Conservation (phyloP, 2,888 invertebrate genomes). For the Crematogaster levior region DNA sequence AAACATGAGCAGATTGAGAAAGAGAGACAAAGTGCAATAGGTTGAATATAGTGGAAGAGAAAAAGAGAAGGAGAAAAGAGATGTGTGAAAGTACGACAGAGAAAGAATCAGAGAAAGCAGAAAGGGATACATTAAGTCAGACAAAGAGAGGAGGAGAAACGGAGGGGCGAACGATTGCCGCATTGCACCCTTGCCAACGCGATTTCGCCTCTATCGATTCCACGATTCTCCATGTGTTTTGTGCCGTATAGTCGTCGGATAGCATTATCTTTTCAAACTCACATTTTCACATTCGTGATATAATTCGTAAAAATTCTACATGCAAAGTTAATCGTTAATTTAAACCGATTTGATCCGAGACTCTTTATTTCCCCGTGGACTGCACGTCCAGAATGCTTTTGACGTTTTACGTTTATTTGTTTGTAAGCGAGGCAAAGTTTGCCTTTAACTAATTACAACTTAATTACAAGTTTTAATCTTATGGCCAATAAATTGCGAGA, state of each 20-base stretch:
- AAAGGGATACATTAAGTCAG: constrained; percentile 38
- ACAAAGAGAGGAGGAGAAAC: constrained; percentile 42
- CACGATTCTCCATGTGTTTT: constrained; percentile 78
- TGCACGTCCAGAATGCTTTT: neutral
- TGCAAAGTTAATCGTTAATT: constrained; percentile 35
- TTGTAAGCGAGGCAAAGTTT: constrained; percentile 43
- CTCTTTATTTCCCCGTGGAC: constrained; percentile 3
- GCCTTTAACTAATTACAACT: constrained; percentile 56
- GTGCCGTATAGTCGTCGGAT: constrained; percentile 71
- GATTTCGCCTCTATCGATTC: constrained; percentile 80
- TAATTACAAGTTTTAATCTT: constrained; percentile 41
- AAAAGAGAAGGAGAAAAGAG: constrained; percentile 19
- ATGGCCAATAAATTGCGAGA: neutral
- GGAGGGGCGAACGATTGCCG: constrained; percentile 74
- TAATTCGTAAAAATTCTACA: constrained; percentile 23
- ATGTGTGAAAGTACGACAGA: constrained; percentile 22
- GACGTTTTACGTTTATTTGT: constrained; percentile 13
- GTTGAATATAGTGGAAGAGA: constrained; percentile 1
- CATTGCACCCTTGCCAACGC: constrained; percentile 79
- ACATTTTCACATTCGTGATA: constrained; percentile 61
- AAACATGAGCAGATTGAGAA: constrained; percentile 35
- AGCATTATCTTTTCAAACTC: constrained; percentile 71
- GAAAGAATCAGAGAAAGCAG: constrained; percentile 52
- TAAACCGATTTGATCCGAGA: neutral
- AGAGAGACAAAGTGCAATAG: constrained; percentile 20